Evolutionary conservation across 2,888 invertebrate genomes (phyloP).

Genomic region (Drosophila falleni): DNA sequence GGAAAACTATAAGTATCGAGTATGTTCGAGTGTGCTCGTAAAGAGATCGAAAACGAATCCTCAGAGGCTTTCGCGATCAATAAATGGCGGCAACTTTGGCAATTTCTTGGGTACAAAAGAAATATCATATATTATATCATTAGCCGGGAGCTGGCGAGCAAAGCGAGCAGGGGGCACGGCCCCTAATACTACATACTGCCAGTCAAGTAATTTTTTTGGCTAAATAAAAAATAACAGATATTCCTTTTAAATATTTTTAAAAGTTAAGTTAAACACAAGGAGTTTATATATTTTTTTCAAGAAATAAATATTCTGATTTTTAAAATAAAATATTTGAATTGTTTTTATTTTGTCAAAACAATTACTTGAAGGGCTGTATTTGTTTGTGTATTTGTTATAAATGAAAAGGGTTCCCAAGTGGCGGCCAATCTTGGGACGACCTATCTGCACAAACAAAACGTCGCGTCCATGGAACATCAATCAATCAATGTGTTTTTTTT

Average conservation of each 20-base stretch:
- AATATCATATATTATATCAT: not conserved
- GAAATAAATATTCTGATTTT: no score
- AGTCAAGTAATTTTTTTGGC: not conserved
- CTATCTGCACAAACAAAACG: slow-evolving; percentile 68
- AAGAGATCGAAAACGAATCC: slow-evolving; percentile 26
- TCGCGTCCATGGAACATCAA: slow-evolving; percentile 67
- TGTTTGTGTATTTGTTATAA: not conserved
- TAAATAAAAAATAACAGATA: not conserved
- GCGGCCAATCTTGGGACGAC: slow-evolving; percentile 42
- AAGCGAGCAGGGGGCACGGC: no score
- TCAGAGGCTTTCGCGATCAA: slow-evolving; percentile 48
- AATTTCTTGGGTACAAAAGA: slow-evolving; percentile 4
- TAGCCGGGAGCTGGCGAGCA: no score
- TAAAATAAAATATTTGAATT: not conserved
- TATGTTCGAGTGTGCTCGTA: slow-evolving; percentile 2
- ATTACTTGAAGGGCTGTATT: not conserved
- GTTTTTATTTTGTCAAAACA: not conserved
- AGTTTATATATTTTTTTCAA: not conserved
- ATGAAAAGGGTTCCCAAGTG: slow-evolving; percentile 34
- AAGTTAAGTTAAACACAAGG: not conserved
- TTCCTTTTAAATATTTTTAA: not conserved
- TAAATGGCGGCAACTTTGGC: slow-evolving; percentile 24
- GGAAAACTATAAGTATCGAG: slow-evolving; percentile 5
- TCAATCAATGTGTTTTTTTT: slow-evolving; percentile 68
- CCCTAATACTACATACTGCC: not conserved